These are phyloP conservation scores for Semibalanus balanoides DNA, from an alignment of 1,140 invertebrate species.

Conservation along the genomic window DNA sequence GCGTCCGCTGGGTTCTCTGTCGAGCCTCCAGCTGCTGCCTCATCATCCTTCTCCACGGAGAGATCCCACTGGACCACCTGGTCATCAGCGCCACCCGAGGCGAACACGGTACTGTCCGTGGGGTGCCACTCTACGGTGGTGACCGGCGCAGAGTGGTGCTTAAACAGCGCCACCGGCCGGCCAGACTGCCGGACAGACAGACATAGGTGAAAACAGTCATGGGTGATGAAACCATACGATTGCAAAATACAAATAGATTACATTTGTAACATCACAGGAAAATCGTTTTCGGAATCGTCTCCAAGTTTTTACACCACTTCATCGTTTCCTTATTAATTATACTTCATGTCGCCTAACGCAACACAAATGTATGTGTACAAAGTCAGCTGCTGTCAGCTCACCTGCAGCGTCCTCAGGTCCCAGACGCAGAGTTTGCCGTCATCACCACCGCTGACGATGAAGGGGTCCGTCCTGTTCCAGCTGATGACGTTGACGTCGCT, in stretches of 20 bases:
- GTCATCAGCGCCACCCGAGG: conserved; percentile 84
- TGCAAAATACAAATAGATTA: too few species aligned
- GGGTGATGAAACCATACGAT: too few species aligned
- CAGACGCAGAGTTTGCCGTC: conserved; percentile 88
- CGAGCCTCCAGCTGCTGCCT: neutral
- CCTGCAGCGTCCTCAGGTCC: conserved; percentile 81
- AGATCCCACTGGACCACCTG: conserved; percentile 95
- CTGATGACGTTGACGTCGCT: conserved; percentile 94
- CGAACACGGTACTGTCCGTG: conserved; percentile 77
- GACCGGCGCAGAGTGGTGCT: conserved; percentile 79
- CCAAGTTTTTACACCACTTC: too few species aligned
- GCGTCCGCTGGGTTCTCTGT: conserved; percentile 6
- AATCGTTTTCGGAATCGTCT: too few species aligned
- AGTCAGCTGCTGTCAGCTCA: too few species aligned
- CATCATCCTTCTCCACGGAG: conserved; percentile 67
- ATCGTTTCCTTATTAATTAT: too few species aligned
- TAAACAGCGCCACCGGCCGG: conserved; percentile 75
- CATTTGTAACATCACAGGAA: too few species aligned
- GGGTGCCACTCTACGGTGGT: conserved; percentile 97
- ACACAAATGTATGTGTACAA: too few species aligned
- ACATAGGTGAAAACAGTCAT: too few species aligned
- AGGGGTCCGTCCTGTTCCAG: conserved; percentile 85
- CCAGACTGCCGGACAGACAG: conserved; percentile 27
- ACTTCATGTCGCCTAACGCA: too few species aligned
- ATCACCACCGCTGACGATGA: conserved; percentile 86